Percentiles rank a stretch among this genome's conserved stretches.
Evolutionary conservation across 2,888 invertebrate genomes (phyloP).

Genomic region (Oscheius sp.): DNA sequence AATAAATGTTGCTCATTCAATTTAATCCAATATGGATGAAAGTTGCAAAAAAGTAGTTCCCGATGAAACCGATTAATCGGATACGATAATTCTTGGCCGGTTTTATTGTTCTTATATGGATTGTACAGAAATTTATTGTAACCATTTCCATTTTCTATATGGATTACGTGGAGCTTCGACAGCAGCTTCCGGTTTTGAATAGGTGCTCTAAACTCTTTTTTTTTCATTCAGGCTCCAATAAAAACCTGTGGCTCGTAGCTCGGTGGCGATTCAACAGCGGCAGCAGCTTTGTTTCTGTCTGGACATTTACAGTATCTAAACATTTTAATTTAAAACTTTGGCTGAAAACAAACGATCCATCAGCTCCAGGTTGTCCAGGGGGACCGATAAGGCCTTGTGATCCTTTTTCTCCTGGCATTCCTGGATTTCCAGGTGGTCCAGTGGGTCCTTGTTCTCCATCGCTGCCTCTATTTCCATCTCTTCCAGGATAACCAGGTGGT

Average conservation of each 20-base stretch:
- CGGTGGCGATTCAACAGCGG: conserved; percentile 38
- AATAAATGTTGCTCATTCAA: too few species aligned
- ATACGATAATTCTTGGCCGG: neutral
- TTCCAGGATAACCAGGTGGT: conserved; percentile 58
- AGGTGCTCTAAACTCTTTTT: neutral
- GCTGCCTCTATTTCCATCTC: conserved; percentile 54
- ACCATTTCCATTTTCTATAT: conserved; percentile 59
- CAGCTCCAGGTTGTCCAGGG: conserved; percentile 44
- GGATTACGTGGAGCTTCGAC: conserved; percentile 50
- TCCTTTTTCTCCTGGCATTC: conserved; percentile 58
- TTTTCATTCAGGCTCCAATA: neutral
- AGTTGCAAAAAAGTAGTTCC: too few species aligned
- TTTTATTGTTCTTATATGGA: conserved; percentile 3
- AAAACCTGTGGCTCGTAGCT: conserved; percentile 39
- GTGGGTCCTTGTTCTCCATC: conserved; percentile 57
- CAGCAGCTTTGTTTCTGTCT: conserved; percentile 45
- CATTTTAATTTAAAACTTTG: too few species aligned
- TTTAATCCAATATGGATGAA: too few species aligned
- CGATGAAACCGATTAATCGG: too few species aligned
- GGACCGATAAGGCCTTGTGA: conserved; percentile 57
- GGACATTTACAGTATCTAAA: conserved; percentile 62
- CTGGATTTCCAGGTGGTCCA: conserved; percentile 58
- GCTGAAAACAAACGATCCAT: too few species aligned
- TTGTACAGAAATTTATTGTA: conserved; percentile 38
- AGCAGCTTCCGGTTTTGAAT: conserved; percentile 38